These are phyloP conservation scores for Caenorhabditis imperialis DNA, from an alignment of 2,888 invertebrate species.

Conservation along the genomic window DNA sequence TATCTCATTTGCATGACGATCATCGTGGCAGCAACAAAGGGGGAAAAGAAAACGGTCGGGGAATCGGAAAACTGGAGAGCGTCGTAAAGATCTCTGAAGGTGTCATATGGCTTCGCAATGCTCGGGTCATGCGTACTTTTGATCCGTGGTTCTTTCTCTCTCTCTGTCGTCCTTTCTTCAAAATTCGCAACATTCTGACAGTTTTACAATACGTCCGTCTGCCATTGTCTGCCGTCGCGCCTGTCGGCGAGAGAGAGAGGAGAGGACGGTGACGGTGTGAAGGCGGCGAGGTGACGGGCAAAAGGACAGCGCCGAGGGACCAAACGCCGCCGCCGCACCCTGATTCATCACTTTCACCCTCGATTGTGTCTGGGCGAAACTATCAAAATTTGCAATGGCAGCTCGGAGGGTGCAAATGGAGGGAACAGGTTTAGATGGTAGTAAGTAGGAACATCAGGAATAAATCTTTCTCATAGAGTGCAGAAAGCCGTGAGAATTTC, in stretches of 20 bases:
- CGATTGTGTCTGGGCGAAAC: too few species aligned
- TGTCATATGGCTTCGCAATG: not conserved
- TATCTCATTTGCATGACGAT: slow-evolving; percentile 27
- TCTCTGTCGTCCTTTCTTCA: not conserved
- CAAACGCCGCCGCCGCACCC: slow-evolving; percentile 14
- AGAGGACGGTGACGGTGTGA: not conserved
- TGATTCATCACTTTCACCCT: slow-evolving; percentile 37
- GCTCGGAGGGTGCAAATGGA: too few species aligned
- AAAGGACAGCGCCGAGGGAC: not conserved
- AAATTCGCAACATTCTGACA: too few species aligned
- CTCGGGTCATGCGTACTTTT: slow-evolving; percentile 28
- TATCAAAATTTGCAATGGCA: too few species aligned
- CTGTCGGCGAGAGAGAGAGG: not conserved
- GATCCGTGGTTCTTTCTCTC: not conserved
- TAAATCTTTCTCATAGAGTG: too few species aligned
- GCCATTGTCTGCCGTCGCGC: slow-evolving; percentile 13
- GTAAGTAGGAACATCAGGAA: too few species aligned
- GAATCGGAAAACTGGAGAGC: not conserved
- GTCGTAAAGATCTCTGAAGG: not conserved
- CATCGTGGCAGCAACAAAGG: slow-evolving; percentile 1
- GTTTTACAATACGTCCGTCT: slow-evolving; percentile 25
- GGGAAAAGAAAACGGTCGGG: slow-evolving; percentile 2
- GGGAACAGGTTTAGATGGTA: too few species aligned
- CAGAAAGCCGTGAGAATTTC: too few species aligned
- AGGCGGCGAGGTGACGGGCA: not conserved